Base-by-base conservation (phyloP, 2,888 invertebrate species). In the Ryuthela nishihirai region DNA sequence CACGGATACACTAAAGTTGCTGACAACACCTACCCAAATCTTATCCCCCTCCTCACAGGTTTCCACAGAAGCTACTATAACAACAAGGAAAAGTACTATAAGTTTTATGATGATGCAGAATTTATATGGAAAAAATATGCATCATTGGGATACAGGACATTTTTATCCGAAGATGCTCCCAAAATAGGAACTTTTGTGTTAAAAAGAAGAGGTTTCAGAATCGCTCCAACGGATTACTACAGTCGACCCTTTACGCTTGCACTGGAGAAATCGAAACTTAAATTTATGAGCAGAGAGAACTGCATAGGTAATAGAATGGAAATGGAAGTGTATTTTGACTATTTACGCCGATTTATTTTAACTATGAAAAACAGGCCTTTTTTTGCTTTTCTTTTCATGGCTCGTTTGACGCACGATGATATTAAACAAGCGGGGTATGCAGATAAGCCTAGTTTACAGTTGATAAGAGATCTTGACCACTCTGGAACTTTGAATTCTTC, bases 1-100 rank as follows among this genome's bases (percentile, higher is more conserved):
- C 80, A 83, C 65, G 91, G 87, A 1, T 90, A 88, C 72, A 75
- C 73, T 53, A 79, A 79, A 69, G 75, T 79, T 5, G 77, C 73
- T 3, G 77, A 76, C 62, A 77, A 76, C 54, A 76, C 76, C 0
- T 73, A 71, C 44, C 70, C 71, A 1, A 72, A 72, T 45, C 62
- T 73, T 3, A 68, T 69, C 15, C 71, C 72, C 1, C 50, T 73
- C 63, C 65, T 71, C 9, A 64, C 69, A 2, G 72, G 64, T 36
- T 49, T 45, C 15, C 43, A 54, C 53, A 62, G 66, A 32, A 42
- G 45, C 36, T 29, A 62, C 39, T 65, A 49, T 25, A 61, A 62
- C 50, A 42, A 49, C 9, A 56, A 62, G 35, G 55, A 55, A 39
- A 53, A 25, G 29, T 42, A 47, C 2, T 48, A 40, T 12, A 47